Conservation (phyloP, 2,113 vertebrate species). For the Bothrops jararaca region DNA sequence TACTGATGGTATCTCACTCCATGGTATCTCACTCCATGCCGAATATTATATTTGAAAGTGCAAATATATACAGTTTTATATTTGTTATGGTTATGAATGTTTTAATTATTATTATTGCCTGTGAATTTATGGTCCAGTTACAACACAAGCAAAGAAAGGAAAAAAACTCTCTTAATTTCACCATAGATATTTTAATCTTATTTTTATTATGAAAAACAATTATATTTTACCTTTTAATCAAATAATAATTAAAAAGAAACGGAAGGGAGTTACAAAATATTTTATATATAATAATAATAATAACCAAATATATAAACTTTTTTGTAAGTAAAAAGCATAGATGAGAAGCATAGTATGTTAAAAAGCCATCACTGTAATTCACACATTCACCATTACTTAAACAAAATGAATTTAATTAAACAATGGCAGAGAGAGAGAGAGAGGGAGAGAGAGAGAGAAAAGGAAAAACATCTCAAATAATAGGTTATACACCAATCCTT, state of each 20-base stretch:
- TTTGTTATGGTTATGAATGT: not conserved
- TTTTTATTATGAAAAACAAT: not conserved
- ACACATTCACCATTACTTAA: not conserved
- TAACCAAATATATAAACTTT: no score
- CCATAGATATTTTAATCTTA: not conserved
- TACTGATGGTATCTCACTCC: no score
- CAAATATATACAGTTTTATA: not conserved
- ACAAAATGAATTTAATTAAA: not conserved
- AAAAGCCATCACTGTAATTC: not conserved
- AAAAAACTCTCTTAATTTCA: not conserved
- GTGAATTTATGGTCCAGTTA: not conserved
- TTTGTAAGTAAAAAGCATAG: not conserved
- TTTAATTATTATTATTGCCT: not conserved
- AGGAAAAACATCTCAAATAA: not conserved
- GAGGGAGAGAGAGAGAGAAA: no score
- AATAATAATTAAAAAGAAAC: not conserved
- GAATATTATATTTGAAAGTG: not conserved
- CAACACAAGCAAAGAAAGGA: not conserved
- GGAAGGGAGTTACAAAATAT: not conserved
- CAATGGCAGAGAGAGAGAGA: not conserved
- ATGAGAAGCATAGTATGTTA: not conserved
- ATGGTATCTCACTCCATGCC: no score
- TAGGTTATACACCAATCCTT: not conserved
- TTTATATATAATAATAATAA: no score
- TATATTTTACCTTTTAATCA: not conserved